Conservation (phyloP, 2,113 vertebrate genomes). For the Machaerirhynchus nigripectus region DNA sequence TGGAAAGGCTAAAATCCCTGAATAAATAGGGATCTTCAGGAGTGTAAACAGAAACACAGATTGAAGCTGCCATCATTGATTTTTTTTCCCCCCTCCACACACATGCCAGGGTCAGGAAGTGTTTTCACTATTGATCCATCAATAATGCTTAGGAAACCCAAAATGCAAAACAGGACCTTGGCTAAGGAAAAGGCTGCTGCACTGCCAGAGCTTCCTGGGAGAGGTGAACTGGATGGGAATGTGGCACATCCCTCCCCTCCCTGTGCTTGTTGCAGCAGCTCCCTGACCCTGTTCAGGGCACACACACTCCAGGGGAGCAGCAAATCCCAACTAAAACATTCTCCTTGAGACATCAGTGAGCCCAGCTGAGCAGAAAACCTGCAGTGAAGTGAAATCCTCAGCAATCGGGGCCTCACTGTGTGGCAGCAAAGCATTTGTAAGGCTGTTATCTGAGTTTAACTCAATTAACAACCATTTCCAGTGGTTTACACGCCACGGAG, state of each 20-base stretch:
- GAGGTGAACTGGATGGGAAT: fast-evolving
- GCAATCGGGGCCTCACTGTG: neutral
- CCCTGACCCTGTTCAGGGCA: neutral
- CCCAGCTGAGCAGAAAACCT: neutral
- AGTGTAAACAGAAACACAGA: neutral
- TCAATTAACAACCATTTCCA: constrained; percentile 29
- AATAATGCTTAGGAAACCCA: neutral
- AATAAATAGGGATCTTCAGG: neutral
- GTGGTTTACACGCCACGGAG: neutral
- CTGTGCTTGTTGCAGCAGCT: neutral
- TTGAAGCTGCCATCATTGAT: neutral
- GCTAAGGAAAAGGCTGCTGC: neutral
- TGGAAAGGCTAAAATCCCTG: neutral
- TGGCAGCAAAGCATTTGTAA: neutral
- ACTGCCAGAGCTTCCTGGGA: neutral
- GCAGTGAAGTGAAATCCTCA: neutral
- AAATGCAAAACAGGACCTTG: neutral
- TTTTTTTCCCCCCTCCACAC: neutral
- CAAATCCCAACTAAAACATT: neutral
- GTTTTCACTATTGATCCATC: constrained; percentile 16
- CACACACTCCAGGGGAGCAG: fast-evolving
- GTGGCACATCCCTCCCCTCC: neutral
- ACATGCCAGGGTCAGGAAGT: neutral
- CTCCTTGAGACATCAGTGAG: neutral
- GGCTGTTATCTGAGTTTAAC: constrained; percentile 30